Conservation (phyloP, 1,140 invertebrate genomes). For the Drosophila carrolli region DNA sequence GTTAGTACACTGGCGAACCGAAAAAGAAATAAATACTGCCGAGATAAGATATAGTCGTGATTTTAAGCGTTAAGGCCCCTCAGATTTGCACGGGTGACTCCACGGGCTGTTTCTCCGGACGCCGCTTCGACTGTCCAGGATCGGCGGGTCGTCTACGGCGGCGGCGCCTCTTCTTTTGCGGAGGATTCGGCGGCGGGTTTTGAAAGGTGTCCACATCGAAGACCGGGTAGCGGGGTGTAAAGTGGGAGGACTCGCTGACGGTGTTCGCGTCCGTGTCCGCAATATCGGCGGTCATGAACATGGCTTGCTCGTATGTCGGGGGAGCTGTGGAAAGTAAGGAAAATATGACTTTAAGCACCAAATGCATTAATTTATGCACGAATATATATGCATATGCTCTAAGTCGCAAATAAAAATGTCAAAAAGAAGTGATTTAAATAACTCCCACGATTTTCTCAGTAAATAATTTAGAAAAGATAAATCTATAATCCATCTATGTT, state of each 20-base stretch:
- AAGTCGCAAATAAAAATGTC: background rate
- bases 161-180: constrained; percentile 59
- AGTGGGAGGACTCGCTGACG: constrained; percentile 64
- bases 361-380: too few relatives aligned
- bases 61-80: constrained; percentile 21
- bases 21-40: constrained; percentile 56
- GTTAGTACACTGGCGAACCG: constrained; percentile 31
- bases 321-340: constrained; percentile 50
- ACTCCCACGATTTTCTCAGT: too few relatives aligned
- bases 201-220: constrained; percentile 75
- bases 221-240: constrained; percentile 78
- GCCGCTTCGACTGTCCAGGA: constrained; percentile 24
- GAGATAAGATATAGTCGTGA: constrained; percentile 61
- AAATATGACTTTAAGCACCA: too few relatives aligned
- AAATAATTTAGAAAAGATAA: too few relatives aligned
- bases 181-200: constrained; percentile 71
- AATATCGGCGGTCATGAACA: constrained; percentile 80
- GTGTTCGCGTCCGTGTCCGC: constrained; percentile 77
- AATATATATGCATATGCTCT: too few relatives aligned
- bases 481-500: too few relatives aligned
- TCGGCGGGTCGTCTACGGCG: constrained; percentile 54
- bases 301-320: constrained; percentile 78
- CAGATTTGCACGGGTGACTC: constrained; percentile 76
- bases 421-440: background rate
- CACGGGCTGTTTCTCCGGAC: constrained; percentile 49